Evolutionary conservation across 2,888 invertebrate genomes (phyloP), one percentile per base, ranked within the genome.

Genomic region (Brachyptera risi): DNA sequence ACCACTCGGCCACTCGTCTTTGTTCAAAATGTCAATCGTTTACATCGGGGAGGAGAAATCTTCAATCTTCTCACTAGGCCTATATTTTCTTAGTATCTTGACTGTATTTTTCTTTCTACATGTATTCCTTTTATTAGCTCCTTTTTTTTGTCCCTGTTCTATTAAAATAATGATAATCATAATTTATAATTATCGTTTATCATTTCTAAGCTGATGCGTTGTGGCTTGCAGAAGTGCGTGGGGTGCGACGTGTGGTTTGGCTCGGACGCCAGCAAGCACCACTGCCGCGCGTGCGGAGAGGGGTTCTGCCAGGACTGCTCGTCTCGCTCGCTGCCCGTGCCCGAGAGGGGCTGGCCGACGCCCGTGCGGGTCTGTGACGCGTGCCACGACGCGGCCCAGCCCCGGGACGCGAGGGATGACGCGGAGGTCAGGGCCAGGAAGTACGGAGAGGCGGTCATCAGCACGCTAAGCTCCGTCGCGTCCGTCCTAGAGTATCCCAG

Each of bases 221-320:
- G 47, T 21, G 23, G 15, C 13, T 51, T 19, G 13, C 68, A 87
- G 86, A 72, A 81, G 66, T 91, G 91, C 71, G 75, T 79, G 67
- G 79, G 80, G 56, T 91, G 90, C 72, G 79, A 82, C 68, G 76
- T 73, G 57, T 73, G 75, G 50, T 86, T 88, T 69, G 49, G 60
- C 3, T 76, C 78, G 56, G 76, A 76, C 38, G 81, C 81, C 23
- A 78, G 79, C 17, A 88, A 86, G 68, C 89, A 88, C 70, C 90
- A 90, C 70, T 90, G 90, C 69, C 83, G 90, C 56, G 79, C 84
- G 0, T 91, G 91, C 73, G 90, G 90, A 0, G 84, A 88, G 71
- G 91, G 90, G 0, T 90, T 90, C 69, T 92, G 91, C 72, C 83
- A 85, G 65, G 72, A 71, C 21, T 92, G 91, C 71, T 87, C 88